Base-by-base conservation (phyloP, 1,140 invertebrate genomes). In the Drosophila rufa region DNA sequence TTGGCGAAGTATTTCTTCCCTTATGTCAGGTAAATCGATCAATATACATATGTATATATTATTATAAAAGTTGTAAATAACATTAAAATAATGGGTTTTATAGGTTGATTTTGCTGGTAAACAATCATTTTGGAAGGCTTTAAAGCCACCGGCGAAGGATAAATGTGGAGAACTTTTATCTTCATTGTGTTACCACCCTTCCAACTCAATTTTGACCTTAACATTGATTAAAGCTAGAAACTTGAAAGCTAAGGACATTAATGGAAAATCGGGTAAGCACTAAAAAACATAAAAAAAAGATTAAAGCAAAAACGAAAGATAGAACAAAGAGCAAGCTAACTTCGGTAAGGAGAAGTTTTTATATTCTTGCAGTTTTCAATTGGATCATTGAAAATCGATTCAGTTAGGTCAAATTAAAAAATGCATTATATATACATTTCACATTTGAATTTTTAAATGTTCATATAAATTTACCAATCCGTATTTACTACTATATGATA, bases 1-100 rank as follows among this genome's bases (percentile, higher is more conserved):
- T 99, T 92, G 98, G 98, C n/a, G 98, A 99, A 93, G 97, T 99
- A 58, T 98, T 98, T 93, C 93, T 99, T 71, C 98, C 98, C 8
- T 94, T 98, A 14, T 98, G 97, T 91, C 97, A 98, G 95, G 97
- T 98, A 94, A 70, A 43, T 14, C 40, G 17, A 33, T n/a, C 33
- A 36, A 36, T 3, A 33, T 33, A 30, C 27, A 30, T 30, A 30
- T 6, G 27, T 30, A 7, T 30, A 30, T 14, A 22, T 33, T 14
- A n/a, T 43, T 22, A 2, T 43, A 15, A 46, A 47, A 45, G 36
- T 46, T 11, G 25, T 30, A 2, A 5, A 64, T 30, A 42, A 56
- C 2, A 27, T 93, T 15, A 93, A 15, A 45, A 11, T 30, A 15
- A 22, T 0, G 2, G 0, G 36, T 36, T 55, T 25, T 1, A 36